phyloP scores from a whole-genome alignment of 2,888 invertebrate species.

The Chloromyia formosa region DNA sequence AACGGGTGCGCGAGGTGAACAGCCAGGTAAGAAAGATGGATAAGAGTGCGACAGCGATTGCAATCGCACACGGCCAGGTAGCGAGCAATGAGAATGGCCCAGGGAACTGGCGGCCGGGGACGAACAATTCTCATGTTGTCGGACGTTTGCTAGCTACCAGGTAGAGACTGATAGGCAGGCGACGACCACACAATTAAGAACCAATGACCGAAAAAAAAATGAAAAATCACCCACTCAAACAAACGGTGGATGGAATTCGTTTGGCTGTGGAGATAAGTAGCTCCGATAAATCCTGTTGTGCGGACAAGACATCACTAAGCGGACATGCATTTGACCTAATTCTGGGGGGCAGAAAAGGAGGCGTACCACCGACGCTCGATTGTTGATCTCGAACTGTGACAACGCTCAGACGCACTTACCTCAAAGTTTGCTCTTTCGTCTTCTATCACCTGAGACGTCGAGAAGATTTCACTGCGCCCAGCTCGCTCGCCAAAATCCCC shows the following conservation, averaged over 20 bases:
- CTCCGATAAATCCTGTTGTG: not conserved
- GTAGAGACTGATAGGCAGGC: slow-evolving; percentile 5
- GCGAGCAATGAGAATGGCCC: not conserved
- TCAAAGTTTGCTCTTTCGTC: not conserved
- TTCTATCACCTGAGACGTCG: not conserved
- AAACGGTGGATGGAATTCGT: slow-evolving; percentile 2
- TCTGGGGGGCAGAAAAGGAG: too few species aligned
- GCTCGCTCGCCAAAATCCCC: slow-evolving; percentile 1
- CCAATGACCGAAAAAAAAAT: not conserved
- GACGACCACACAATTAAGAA: not conserved
- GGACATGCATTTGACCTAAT: slow-evolving; percentile 24
- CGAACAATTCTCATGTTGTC: too few species aligned
- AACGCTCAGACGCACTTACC: not conserved
- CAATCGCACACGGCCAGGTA: not conserved
- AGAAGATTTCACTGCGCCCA: not conserved
- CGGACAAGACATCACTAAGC: not conserved
- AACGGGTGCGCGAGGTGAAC: too few species aligned
- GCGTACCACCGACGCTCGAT: not conserved
- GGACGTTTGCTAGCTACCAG: too few species aligned
- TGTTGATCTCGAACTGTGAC: not conserved
- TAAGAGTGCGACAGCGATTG: too few species aligned
- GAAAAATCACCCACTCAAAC: slow-evolving; percentile 36
- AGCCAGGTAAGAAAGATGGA: too few species aligned
- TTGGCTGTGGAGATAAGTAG: not conserved
- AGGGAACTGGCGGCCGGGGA: not conserved